These are phyloP conservation scores for Pleuronectes platessa DNA, from an alignment of 2,113 vertebrate genomes.

Conservation along the genomic window DNA sequence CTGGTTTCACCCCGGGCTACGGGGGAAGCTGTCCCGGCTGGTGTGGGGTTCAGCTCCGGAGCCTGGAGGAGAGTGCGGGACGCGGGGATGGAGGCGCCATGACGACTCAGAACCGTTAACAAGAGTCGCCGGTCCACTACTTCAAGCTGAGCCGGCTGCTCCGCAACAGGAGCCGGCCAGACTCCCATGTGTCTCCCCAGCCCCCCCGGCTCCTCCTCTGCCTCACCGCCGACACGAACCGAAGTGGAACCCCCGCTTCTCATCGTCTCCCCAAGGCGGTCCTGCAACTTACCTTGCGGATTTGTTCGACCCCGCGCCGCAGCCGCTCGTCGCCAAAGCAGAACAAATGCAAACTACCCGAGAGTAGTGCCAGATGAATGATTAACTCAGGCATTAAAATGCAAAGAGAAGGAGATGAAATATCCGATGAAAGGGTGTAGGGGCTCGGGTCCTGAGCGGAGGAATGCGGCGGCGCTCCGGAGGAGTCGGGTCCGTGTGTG, in stretches of 20 bases:
- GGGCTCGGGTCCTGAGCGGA: slow-evolving; percentile 48
- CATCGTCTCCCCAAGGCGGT: too few relatives aligned
- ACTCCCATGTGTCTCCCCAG: too few relatives aligned
- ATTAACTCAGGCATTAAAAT: slow-evolving; percentile 82
- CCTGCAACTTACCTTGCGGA: slow-evolving; percentile 74
- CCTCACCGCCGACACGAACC: too few relatives aligned
- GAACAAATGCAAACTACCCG: slow-evolving; percentile 75
- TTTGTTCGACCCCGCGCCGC: slow-evolving; percentile 53
- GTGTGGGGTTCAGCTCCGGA: neutral
- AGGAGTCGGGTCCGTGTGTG: slow-evolving; percentile 44
- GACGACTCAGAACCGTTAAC: slow-evolving; percentile 17
- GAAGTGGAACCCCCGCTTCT: neutral
- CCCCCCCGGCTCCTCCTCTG: neutral
- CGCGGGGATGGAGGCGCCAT: slow-evolving; percentile 34
- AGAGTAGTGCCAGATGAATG: slow-evolving; percentile 75
- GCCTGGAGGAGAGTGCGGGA: slow-evolving; percentile 13
- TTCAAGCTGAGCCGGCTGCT: slow-evolving; percentile 40
- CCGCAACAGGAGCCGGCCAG: slow-evolving; percentile 2
- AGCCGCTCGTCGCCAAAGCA: slow-evolving; percentile 56
- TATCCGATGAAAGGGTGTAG: slow-evolving; percentile 42
- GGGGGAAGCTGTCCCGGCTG: slow-evolving; percentile 39
- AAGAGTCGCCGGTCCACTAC: neutral
- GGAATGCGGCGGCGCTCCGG: slow-evolving; percentile 64
- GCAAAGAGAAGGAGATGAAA: slow-evolving; percentile 27
- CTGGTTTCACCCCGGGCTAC: slow-evolving; percentile 69